Percentiles rank a stretch among this genome's conserved stretches.
phyloP scores from a whole-genome alignment of 2,888 invertebrate genomes.

The Sminthurides aquaticus region DNA sequence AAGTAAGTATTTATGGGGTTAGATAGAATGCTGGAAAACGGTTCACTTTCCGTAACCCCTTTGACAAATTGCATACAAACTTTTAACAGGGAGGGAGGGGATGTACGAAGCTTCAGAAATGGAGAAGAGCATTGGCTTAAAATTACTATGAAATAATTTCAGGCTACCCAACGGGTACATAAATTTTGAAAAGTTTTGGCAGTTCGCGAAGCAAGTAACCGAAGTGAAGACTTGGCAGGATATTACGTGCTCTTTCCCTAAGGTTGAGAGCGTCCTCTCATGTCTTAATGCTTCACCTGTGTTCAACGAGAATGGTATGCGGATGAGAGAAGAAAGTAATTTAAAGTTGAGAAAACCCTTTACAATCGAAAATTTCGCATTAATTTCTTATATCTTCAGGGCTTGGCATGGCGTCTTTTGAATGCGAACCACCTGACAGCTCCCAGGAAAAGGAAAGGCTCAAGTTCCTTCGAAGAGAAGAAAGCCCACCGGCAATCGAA shows the following conservation, averaged over 20 bases:
- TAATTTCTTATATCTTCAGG: constrained; percentile 24
- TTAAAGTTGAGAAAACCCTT: constrained; percentile 2
- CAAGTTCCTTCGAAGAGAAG: constrained; percentile 40
- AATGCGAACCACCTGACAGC: constrained; percentile 42
- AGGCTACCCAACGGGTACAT: constrained; percentile 49
- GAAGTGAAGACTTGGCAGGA: constrained; percentile 52
- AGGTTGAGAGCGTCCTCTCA: constrained; percentile 38
- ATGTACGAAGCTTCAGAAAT: too few relatives aligned
- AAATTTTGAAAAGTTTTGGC: constrained; percentile 52
- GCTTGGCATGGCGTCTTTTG: constrained; percentile 39
- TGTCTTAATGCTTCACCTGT: constrained; percentile 40
- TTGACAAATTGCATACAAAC: too few relatives aligned
- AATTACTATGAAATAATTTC: not conserved
- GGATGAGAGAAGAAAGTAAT: constrained; percentile 9
- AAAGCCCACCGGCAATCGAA: constrained; percentile 9
- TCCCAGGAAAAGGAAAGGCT: constrained; percentile 43
- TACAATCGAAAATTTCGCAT: not conserved
- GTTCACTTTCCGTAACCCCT: too few relatives aligned
- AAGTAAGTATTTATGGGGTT: too few relatives aligned
- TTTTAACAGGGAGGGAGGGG: too few relatives aligned
- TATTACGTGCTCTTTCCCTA: constrained; percentile 44
- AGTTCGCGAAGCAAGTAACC: constrained; percentile 50
- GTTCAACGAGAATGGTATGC: constrained; percentile 42
- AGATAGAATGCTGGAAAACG: too few relatives aligned
- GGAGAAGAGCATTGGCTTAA: not conserved